Evolutionary conservation across 2,113 vertebrate genomes (phyloP), one percentile per base, ranked within the genome.

Genomic region (Eidolon helvum): DNA sequence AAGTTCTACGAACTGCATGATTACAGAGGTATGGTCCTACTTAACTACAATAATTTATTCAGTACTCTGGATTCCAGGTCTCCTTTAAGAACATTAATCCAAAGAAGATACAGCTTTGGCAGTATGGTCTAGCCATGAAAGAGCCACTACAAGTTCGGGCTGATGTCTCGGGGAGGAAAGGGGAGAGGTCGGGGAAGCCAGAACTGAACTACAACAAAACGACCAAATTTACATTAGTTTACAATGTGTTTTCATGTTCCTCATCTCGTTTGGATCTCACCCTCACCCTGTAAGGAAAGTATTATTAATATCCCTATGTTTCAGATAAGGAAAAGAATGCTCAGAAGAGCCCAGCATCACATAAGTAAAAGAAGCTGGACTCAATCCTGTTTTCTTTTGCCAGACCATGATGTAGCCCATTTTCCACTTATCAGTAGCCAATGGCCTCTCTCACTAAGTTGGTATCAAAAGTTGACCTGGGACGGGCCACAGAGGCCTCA

Each of bases 1-100:
- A 57, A 63, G 35, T 2, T 38, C 38, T 16, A 4, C 3, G 7
- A 40, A 43, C 24, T 22, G 1, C 1, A 28, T 1, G 30, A 15
- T 26, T 28, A 24, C 6, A 72, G 38, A 69, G 61, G 11, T n/a
- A 6, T 19, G 57, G 35, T 40, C n/a, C 72, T 30, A 28, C 11
- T 35, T 8, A 86, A 24, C 7, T 55, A 43, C 12, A 53, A 35
- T 63, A 19, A 19, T 38, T 18, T 1, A 22, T 69, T 50, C 24
- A 45, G 30, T 43, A 35, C 61, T 53, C 63, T 45, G 21, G n/a
- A 40, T 5, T 61, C 57, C n/a, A 53, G 68, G 53, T 75, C 48
- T 55, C 45, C 63, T 69, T 8, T 38, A 30, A 78, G 24, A 4
- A 11, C 24, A n/a, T 83, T 26, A 87, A 48, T 90, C n/a, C 35